These are phyloP conservation scores for Sinhomidia bicolor DNA, from an alignment of 2,888 invertebrate species.

Conservation along the genomic window DNA sequence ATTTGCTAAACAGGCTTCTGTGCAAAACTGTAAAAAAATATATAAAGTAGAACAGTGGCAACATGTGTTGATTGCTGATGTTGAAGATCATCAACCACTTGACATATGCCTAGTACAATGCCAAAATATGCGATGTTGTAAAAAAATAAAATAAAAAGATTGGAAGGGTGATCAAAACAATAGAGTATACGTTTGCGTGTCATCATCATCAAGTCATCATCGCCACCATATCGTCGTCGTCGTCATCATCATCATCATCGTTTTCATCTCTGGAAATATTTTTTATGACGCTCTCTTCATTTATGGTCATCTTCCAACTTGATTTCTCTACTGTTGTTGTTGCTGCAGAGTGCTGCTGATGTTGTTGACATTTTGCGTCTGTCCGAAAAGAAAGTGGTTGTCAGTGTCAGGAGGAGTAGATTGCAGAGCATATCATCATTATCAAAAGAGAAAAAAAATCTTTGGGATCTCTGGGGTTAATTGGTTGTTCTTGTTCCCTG, in stretches of 20 bases:
- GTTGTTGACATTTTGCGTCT: constrained; percentile 13
- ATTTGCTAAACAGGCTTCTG: not conserved
- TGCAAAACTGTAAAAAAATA: not conserved
- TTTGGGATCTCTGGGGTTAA: constrained; percentile 38
- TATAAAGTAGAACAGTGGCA: constrained; percentile 7
- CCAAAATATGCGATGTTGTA: constrained; percentile 11
- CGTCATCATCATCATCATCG: constrained; percentile 4
- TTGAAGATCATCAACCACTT: constrained; percentile 21
- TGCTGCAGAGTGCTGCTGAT: not conserved
- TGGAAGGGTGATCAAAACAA: constrained; percentile 35
- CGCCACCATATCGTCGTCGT: constrained; percentile 1
- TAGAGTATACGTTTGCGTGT: not conserved
- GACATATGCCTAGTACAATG: constrained; percentile 10
- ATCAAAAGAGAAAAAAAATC: not conserved
- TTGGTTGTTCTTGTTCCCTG: not conserved
- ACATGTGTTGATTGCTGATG: constrained; percentile 25
- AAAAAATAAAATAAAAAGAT: not conserved
- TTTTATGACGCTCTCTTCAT: not conserved
- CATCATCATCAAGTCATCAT: constrained; percentile 25
- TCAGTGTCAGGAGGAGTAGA: not conserved
- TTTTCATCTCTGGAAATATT: constrained; percentile 23
- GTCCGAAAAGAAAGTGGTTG: constrained; percentile 1
- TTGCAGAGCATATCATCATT: constrained; percentile 47
- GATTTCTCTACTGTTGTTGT: not conserved
- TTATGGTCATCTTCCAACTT: not conserved